Percentiles rank a stretch among this genome's conserved stretches.
Evolutionary conservation across 2,888 invertebrate genomes (phyloP).

Genomic region (Agrochola lychnidis): DNA sequence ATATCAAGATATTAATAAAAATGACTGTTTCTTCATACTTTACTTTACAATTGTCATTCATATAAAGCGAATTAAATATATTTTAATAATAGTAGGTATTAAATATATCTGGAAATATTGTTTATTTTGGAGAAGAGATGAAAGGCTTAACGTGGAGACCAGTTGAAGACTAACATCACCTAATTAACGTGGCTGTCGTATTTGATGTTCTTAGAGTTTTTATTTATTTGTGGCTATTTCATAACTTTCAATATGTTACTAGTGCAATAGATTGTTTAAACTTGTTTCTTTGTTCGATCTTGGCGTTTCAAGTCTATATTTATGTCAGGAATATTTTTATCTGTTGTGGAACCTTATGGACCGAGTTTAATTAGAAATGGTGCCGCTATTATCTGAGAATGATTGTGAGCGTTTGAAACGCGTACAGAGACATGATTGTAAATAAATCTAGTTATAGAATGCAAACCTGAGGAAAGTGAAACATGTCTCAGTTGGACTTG

Average conservation of each 20-base stretch:
- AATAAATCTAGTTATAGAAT: conserved; percentile 71
- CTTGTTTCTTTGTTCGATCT: conserved; percentile 58
- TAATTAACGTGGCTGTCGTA: conserved; percentile 45
- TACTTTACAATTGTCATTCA: conserved; percentile 6
- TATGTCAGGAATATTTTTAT: conserved; percentile 55
- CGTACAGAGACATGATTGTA: conserved; percentile 71
- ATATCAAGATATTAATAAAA: conserved; percentile 3
- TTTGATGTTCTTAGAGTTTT: conserved; percentile 59
- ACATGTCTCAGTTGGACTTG: conserved; percentile 64
- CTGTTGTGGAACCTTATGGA: conserved; percentile 63
- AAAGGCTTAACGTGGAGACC: conserved; percentile 13
- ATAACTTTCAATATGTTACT: conserved; percentile 57
- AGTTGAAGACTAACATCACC: conserved; percentile 53
- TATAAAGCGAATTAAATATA: not conserved
- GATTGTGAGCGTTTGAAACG: conserved; percentile 76
- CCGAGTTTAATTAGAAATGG: conserved; percentile 62
- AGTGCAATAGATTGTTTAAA: conserved; percentile 66
- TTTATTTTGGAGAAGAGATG: conserved; percentile 31
- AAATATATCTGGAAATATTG: conserved; percentile 43
- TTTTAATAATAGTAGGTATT: not conserved
- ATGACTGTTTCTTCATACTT: not conserved
- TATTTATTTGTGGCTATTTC: conserved; percentile 68
- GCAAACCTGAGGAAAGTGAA: conserved; percentile 45
- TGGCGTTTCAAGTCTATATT: conserved; percentile 55
- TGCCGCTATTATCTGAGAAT: conserved; percentile 67